phyloP scores from a whole-genome alignment of 2,113 vertebrate genomes.

The Lipophrys pholis region DNA sequence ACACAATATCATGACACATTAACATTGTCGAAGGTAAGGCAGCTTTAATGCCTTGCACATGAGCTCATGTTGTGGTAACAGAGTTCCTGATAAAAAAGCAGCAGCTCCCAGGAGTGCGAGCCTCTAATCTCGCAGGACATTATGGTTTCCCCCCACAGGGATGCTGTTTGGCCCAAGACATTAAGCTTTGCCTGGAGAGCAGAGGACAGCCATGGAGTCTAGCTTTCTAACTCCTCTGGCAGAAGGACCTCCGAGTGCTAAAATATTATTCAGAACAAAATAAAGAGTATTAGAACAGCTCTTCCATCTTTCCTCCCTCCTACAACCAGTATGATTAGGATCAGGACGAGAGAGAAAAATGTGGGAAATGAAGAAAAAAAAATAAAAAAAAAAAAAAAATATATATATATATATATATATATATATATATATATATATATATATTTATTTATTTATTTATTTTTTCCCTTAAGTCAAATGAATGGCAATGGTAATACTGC shows the following conservation, averaged over 20 bases:
- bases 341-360: conserved; percentile 54
- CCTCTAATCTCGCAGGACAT: conserved; percentile 74
- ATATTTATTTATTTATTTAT: no score
- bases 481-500: conserved; percentile 75
- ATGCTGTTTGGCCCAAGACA: conserved; percentile 58
- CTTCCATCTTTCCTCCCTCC: conserved; percentile 22
- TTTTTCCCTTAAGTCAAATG: conserved; percentile 72
- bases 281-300: no score
- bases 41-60: conserved; percentile 67
- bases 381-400: conserved; percentile 21
- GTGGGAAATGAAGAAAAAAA: conserved; percentile 51
- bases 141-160: conserved; percentile 55
- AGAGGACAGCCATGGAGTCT: conserved; percentile 45
- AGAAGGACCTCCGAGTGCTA: conserved; percentile 38
- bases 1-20: conserved; percentile 41
- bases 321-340: conserved; percentile 59
- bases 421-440: no score
- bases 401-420: no score
- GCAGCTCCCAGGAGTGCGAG: conserved; percentile 56
- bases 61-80: conserved; percentile 65
- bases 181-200: conserved; percentile 66
- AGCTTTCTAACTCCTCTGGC: conserved; percentile 50
- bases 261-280: conserved; percentile 26
- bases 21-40: conserved; percentile 56
- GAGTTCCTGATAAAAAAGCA: conserved; percentile 64